phyloP scores from a whole-genome alignment of 2,113 vertebrate species.

The Halichoeres trimaculatus region DNA sequence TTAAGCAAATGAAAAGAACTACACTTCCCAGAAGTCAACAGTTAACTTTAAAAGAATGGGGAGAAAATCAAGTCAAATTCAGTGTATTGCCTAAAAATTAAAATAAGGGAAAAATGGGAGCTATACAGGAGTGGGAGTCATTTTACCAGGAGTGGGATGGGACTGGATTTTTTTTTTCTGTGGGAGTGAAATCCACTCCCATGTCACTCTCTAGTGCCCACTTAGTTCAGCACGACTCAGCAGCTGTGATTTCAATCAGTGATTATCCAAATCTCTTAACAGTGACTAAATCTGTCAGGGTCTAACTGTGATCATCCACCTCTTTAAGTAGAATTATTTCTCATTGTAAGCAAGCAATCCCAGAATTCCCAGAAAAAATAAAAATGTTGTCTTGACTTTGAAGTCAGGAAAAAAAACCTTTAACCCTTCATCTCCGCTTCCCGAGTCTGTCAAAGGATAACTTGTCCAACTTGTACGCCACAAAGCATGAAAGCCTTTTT shows the following conservation, averaged over 20 bases:
- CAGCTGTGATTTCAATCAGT: constrained; percentile 3
- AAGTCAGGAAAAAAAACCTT: neutral
- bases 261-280: constrained; percentile 18
- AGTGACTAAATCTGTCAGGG: neutral
- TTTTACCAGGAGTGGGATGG: too few relatives aligned
- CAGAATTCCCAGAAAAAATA: neutral
- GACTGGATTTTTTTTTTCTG: too few relatives aligned
- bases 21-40: too few relatives aligned
- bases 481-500: neutral
- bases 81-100: too few relatives aligned
- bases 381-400: neutral
- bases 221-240: neutral
- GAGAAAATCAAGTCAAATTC: too few relatives aligned
- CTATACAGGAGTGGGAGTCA: too few relatives aligned
- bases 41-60: too few relatives aligned
- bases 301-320: neutral
- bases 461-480: neutral
- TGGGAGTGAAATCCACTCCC: too few relatives aligned
- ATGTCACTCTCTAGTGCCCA: too few relatives aligned
- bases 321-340: neutral
- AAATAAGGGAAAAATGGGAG: too few relatives aligned
- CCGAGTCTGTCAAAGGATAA: neutral
- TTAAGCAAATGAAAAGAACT: too few relatives aligned
- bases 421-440: neutral
- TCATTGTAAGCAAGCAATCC: neutral